A percentile compares a stretch with the other conserved stretches of the same genome.
phyloP scores from a whole-genome alignment of 2,888 invertebrate species.

The Euclidia mi region DNA sequence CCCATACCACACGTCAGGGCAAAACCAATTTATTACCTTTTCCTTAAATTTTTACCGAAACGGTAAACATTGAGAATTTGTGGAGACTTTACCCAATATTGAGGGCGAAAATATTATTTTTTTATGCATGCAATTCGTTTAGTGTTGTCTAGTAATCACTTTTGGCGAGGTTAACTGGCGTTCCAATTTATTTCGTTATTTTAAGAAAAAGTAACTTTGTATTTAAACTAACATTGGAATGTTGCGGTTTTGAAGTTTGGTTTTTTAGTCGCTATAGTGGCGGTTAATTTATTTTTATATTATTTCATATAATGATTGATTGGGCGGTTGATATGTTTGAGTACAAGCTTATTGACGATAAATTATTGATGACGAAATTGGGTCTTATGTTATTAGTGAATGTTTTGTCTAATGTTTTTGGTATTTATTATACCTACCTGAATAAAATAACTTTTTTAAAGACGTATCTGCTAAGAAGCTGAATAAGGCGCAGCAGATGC shows the following conservation, averaged over 20 bases:
- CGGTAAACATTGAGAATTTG: slow-evolving; percentile 16
- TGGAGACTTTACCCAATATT: slow-evolving; percentile 11
- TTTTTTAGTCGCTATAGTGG: slow-evolving; percentile 9
- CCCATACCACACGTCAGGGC: slow-evolving; percentile 9
- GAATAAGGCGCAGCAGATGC: too few species aligned
- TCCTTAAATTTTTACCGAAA: background rate
- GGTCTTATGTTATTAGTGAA: background rate
- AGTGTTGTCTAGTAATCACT: slow-evolving; percentile 40
- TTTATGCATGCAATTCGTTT: slow-evolving; percentile 35
- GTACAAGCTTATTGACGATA: background rate
- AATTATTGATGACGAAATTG: background rate
- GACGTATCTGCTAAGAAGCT: too few species aligned
- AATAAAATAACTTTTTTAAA: too few species aligned
- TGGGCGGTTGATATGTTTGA: too few species aligned
- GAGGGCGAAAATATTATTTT: slow-evolving; percentile 19
- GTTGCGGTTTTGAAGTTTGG: slow-evolving; percentile 7
- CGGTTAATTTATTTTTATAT: too few species aligned
- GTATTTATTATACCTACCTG: too few species aligned
- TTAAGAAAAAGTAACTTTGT: slow-evolving; percentile 45
- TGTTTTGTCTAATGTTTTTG: background rate
- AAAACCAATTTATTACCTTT: slow-evolving; percentile 16
- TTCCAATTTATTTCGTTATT: slow-evolving; percentile 49
- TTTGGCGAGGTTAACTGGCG: slow-evolving; percentile 38
- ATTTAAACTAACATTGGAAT: slow-evolving; percentile 40
- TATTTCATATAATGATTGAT: too few species aligned